Conservation (phyloP, 2,797 vertebrate genomes). For the Acanthornis magna region DNA sequence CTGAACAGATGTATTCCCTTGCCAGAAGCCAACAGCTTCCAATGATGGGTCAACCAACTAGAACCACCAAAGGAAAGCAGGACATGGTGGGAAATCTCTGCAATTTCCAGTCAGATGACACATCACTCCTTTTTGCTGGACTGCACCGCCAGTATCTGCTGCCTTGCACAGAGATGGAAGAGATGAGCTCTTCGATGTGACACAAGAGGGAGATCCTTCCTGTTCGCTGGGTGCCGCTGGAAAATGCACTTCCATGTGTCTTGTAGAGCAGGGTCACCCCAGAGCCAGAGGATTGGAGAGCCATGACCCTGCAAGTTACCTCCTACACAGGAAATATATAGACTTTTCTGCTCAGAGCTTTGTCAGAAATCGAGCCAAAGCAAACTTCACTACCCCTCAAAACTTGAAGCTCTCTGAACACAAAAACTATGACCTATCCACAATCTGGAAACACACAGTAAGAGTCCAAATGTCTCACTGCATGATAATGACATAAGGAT, state of each 20-base stretch:
- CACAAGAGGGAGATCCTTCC: not conserved
- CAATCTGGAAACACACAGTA: not conserved
- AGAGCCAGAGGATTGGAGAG: accelerated
- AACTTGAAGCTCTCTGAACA: not conserved
- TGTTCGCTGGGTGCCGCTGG: not conserved
- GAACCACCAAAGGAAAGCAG: not conserved
- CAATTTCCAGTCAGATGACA: not conserved
- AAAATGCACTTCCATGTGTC: not conserved
- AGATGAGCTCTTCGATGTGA: not conserved
- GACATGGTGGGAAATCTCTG: not conserved
- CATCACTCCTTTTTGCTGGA: not conserved
- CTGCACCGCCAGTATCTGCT: not conserved
- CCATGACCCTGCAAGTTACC: not conserved
- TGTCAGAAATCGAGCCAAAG: not conserved
- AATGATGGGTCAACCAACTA: accelerated
- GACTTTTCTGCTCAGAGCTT: not conserved
- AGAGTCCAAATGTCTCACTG: not conserved
- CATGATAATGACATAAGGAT: not conserved
- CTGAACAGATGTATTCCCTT: not conserved
- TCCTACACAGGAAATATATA: accelerated
- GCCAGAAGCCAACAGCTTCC: not conserved
- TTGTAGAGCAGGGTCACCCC: not conserved
- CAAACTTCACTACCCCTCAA: not conserved
- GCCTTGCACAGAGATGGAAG: not conserved
- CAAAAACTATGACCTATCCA: not conserved